phyloP scores from a whole-genome alignment of 2,113 vertebrate species.

The Puffinus mauretanicus region DNA sequence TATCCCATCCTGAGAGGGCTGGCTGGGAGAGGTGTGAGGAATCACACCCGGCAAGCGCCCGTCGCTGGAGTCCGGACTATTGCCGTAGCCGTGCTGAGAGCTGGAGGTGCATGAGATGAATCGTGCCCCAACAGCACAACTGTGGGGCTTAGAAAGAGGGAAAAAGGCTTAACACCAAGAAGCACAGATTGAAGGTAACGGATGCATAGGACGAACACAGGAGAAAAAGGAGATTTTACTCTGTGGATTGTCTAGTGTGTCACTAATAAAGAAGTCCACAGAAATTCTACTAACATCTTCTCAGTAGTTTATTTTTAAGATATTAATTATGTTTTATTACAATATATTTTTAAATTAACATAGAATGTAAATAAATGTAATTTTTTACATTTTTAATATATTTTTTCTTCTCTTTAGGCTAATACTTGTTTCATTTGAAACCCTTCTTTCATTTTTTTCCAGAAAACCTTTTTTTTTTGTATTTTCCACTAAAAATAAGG shows the following conservation, averaged over 20 bases:
- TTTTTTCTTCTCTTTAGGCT: not conserved
- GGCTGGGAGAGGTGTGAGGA: not conserved
- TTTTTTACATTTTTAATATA: not conserved
- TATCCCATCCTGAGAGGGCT: not conserved
- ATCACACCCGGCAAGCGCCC: not conserved
- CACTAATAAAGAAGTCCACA: not conserved
- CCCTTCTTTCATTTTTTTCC: not conserved
- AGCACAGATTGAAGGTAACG: not conserved
- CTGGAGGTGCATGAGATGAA: not conserved
- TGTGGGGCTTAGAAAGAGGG: not conserved
- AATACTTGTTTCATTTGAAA: not conserved
- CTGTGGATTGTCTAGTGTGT: not conserved
- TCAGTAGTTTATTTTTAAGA: not conserved
- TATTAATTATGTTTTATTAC: not conserved
- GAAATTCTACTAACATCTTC: not conserved
- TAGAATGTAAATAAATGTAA: not conserved
- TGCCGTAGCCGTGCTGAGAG: rapidly evolving
- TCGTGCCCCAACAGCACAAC: not conserved
- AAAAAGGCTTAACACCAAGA: not conserved
- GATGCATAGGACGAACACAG: rapidly evolving
- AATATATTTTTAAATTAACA: not conserved
- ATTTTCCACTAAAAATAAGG: not conserved
- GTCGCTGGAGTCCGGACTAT: not conserved
- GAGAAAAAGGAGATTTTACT: not conserved
- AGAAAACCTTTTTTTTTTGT: not conserved